Conservation (phyloP, 2,113 vertebrate genomes). For the Equus quagga region DNA sequence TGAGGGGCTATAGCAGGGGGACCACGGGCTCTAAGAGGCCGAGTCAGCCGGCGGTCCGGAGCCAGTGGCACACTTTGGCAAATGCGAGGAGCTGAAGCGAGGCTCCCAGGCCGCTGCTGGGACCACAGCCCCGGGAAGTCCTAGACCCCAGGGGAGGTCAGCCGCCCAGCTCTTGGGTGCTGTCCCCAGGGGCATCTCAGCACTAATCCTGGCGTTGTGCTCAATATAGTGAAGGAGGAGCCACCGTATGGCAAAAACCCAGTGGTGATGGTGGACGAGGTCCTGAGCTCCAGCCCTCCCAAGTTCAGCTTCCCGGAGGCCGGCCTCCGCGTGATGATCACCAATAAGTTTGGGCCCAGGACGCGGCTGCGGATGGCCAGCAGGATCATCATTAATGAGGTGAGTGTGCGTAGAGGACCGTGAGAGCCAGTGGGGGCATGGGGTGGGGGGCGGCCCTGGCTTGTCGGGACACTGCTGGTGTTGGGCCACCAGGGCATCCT, state of each 20-base stretch:
- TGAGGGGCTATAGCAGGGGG: neutral
- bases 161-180: neutral
- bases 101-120: neutral
- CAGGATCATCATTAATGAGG: slow-evolving; percentile 98
- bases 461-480: neutral
- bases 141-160: rapidly evolving
- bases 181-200: neutral
- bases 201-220: slow-evolving; percentile 79
- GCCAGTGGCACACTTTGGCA: neutral
- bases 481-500: neutral
- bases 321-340: slow-evolving; percentile 96
- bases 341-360: slow-evolving; percentile 97
- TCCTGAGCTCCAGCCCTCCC: slow-evolving; percentile 95
- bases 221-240: slow-evolving; percentile 91
- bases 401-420: slow-evolving; percentile 69
- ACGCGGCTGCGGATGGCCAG: slow-evolving; percentile 98
- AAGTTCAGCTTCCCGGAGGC: slow-evolving; percentile 97
- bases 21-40: rapidly evolving
- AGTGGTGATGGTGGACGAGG: slow-evolving; percentile 98
- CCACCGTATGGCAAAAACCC: slow-evolving; percentile 91
- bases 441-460: no score
- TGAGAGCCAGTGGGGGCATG: rapidly evolving
- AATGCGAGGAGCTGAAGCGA: neutral
- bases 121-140: neutral
- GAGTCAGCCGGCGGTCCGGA: neutral